Percentiles rank a stretch among this genome's conserved stretches.
Conservation (phyloP, 2,888 invertebrate species). For the Acanthosepion pharaonis region DNA sequence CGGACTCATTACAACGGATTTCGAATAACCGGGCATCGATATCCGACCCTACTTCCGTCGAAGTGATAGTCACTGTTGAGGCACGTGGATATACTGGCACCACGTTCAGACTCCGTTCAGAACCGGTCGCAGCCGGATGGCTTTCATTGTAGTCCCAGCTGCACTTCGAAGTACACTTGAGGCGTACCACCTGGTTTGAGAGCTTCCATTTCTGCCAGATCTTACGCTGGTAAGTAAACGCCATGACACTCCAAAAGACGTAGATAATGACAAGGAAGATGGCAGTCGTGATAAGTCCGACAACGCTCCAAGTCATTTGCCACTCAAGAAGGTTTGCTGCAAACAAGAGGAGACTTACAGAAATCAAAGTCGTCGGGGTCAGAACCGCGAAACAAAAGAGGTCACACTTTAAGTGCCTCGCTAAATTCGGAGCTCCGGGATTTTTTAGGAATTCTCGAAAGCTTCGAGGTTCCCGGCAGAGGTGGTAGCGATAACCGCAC, state of each 20-base stretch:
- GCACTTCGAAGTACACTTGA: neutral
- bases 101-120: neutral
- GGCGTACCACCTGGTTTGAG: neutral
- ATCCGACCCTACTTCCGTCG: neutral
- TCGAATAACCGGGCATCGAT: neutral
- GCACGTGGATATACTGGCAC: rapidly evolving
- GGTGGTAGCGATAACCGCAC: neutral
- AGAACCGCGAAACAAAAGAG: neutral
- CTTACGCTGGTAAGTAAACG: neutral
- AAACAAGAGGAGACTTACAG: neutral
- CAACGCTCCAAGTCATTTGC: neutral
- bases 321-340: neutral
- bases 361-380: neutral
- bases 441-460: neutral
- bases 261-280: neutral
- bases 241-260: neutral
- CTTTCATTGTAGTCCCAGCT: neutral
- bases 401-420: neutral
- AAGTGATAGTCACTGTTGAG: neutral
- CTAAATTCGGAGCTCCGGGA: neutral
- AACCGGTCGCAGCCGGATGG: neutral
- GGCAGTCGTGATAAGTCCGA: neutral
- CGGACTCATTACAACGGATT: neutral
- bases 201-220: neutral
- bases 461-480: neutral